phyloP scores from a whole-genome alignment of 2,888 invertebrate genomes.

The Rhopalosiphum nymphaeae region DNA sequence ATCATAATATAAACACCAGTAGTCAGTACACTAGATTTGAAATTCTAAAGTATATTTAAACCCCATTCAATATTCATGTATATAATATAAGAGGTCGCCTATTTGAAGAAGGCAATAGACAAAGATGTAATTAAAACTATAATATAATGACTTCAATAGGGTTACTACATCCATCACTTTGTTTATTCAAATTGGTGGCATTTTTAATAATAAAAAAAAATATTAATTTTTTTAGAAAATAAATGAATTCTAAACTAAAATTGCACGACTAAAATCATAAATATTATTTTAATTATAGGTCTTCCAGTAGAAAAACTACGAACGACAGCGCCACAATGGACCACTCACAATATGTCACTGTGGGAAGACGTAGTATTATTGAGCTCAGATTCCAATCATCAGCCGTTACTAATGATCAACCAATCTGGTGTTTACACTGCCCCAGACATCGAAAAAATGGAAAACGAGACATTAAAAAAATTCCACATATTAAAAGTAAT shows the following conservation, averaged over 20 bases:
- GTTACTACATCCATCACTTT: neutral
- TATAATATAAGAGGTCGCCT: neutral
- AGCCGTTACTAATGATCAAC: conserved; percentile 47
- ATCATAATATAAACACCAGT: neutral
- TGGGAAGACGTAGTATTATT: conserved; percentile 54
- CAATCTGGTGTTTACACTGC: conserved; percentile 40
- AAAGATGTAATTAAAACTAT: neutral
- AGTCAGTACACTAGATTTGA: neutral
- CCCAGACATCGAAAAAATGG: conserved; percentile 66
- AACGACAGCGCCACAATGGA: conserved; percentile 23
- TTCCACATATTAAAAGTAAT: conserved; percentile 69
- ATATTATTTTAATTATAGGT: conserved; percentile 4
- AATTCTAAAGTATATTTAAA: neutral
- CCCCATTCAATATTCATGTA: neutral
- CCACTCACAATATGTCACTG: conserved; percentile 46
- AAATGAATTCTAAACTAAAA: neutral
- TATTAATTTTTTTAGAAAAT: neutral
- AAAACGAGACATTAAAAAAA: conserved; percentile 68
- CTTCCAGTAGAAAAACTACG: conserved; percentile 47
- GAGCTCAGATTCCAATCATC: conserved; percentile 36
- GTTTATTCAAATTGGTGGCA: neutral
- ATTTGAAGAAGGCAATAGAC: neutral
- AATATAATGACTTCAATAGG: neutral
- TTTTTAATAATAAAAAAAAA: neutral
- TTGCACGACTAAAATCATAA: neutral